These are phyloP conservation scores for Lampris incognitus DNA, from an alignment of 2,113 vertebrate genomes.

Conservation along the genomic window DNA sequence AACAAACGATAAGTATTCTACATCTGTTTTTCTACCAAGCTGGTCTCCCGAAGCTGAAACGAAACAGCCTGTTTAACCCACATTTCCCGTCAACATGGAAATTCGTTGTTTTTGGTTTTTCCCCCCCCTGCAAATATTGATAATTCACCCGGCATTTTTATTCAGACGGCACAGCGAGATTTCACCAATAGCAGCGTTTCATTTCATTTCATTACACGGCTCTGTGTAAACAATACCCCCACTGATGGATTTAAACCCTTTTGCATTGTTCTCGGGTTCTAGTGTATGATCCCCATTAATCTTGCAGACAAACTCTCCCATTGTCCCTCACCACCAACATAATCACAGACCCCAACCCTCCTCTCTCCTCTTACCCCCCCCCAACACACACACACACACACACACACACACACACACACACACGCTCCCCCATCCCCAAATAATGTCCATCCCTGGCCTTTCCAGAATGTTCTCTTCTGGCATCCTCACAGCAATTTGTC, in stretches of 20 bases:
- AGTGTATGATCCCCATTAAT: constrained; percentile 31
- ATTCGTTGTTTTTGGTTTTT: not conserved
- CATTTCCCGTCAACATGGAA: not conserved
- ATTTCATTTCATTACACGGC: not conserved
- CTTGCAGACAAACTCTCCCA: constrained; percentile 23
- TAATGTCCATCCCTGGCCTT: constrained; percentile 19
- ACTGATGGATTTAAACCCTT: constrained; percentile 5
- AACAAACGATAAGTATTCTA: no score
- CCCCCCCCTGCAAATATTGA: not conserved
- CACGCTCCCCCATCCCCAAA: no score
- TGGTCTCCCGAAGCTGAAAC: no score
- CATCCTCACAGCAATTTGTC: constrained; percentile 14
- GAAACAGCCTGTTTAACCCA: not conserved
- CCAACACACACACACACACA: no score
- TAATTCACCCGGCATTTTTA: not conserved
- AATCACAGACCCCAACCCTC: constrained; percentile 4
- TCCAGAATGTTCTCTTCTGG: constrained; percentile 47
- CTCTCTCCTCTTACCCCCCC: constrained; percentile 10
- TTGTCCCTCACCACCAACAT: not conserved
- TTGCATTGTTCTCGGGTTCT: constrained; percentile 26
- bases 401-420: no score
- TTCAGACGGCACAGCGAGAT: not conserved
- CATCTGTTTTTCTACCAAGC: no score
- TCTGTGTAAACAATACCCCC: constrained; percentile 29
- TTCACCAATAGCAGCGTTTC: constrained; percentile 2